Evolutionary conservation across 2,888 invertebrate genomes (phyloP), one percentile per base, ranked within the genome.

Genomic region (Crioceris asparagi): DNA sequence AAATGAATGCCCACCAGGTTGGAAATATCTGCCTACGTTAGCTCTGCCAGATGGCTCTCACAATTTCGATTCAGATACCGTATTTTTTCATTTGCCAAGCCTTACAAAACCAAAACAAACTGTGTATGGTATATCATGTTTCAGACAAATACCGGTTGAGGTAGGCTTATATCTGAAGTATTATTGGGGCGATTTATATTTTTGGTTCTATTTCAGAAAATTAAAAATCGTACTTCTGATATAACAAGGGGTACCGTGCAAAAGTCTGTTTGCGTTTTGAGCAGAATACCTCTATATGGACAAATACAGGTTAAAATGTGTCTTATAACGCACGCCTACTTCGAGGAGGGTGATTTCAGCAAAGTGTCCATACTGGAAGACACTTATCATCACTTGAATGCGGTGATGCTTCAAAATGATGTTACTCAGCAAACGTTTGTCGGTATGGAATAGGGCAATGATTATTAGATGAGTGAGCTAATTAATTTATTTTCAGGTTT

Each of bases 1-100:
- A 41, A 77, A 84, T 49, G 90, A 91, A 55, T 79, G 93, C 44
- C 96, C 96, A 2, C 69, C 79, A 8, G 84, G 83, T 40, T 98
- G 97, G 98, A 84, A 87, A 54, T 88, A 94, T 63, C 68, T 98
- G 36, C 93, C 97, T n/a, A 92, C 96, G 0, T 66, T 97, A 33
- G 94, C 96, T 2, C 67, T 98, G 45, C 97, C 97, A 8, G 98
- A 98, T 72, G 97, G 97, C 25, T 93, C 96, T 8, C 98, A 98
- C 59, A 97, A 98, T 68, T 93, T 81, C 59, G 76, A 85, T 37
- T 83, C 91, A 55, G 97, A 98, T 58, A 91, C 93, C 0, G 88
- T 96, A 46, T 97, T 83, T 67, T 98, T 98, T 63, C 90, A 93
- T 64, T 70, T 98, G 42, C 96, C 96, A 21, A 87, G 92, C 51